phyloP scores from a whole-genome alignment of 2,797 vertebrate species.

The Anabacerthia variegaticeps region DNA sequence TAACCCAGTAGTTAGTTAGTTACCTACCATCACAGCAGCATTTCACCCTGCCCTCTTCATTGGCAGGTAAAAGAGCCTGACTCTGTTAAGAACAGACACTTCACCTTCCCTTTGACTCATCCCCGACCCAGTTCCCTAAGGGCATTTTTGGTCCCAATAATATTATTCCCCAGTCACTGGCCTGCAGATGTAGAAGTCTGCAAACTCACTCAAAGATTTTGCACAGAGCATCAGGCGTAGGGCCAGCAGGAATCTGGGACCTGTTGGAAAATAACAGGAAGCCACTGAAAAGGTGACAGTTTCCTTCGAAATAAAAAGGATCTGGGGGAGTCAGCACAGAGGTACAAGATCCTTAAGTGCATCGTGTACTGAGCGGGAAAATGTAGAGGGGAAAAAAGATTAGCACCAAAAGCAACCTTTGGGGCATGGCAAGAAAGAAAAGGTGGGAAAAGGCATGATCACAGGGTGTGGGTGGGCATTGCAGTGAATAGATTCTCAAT shows the following conservation, averaged over 20 bases:
- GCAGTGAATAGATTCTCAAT: neutral
- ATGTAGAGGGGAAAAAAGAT: neutral
- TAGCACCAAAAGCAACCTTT: neutral
- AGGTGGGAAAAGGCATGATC: neutral
- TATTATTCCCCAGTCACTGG: neutral
- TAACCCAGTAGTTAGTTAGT: neutral
- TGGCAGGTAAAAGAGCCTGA: neutral
- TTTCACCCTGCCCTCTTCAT: neutral
- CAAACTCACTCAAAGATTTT: neutral
- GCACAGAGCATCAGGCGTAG: neutral
- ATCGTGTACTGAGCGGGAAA: neutral
- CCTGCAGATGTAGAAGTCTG: neutral
- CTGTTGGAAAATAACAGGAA: neutral
- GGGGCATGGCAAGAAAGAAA: neutral
- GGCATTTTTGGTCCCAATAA: neutral
- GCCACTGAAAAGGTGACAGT: neutral
- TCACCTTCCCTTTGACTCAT: neutral
- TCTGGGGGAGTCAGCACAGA: neutral
- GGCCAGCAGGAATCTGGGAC: neutral
- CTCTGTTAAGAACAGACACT: neutral
- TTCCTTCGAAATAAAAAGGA: neutral
- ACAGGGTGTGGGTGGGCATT: neutral
- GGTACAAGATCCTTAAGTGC: neutral
- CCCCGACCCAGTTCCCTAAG: neutral
- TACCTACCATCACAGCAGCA: neutral